A percentile compares a stretch with the other conserved stretches of the same genome.
These are phyloP conservation scores for Polydrusus pterygomalis DNA, from an alignment of 2,888 invertebrate species.

Conservation along the genomic window DNA sequence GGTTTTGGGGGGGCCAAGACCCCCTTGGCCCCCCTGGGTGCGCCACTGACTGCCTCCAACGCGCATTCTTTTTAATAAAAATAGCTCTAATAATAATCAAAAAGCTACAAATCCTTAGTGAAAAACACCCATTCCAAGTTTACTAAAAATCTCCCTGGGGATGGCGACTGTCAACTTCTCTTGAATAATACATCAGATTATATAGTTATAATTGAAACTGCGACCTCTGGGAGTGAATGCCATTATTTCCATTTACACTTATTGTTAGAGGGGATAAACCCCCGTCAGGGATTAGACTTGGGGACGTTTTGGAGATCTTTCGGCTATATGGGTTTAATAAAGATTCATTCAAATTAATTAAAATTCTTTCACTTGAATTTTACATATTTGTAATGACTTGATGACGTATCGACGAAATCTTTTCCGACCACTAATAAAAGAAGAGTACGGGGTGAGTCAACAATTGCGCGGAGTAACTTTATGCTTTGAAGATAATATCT, in stretches of 20 bases:
- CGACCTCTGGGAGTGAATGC: slow-evolving; percentile 53
- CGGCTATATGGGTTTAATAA: slow-evolving; percentile 41
- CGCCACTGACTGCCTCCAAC: too few relatives aligned
- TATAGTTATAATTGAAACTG: slow-evolving; percentile 58
- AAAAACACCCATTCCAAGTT: slow-evolving; percentile 25
- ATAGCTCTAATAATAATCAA: background rate
- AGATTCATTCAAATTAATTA: slow-evolving; percentile 45
- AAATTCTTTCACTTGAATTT: background rate
- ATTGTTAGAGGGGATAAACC: slow-evolving; percentile 42
- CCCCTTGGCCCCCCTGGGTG: too few relatives aligned
- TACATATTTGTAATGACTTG: background rate
- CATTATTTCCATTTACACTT: slow-evolving; percentile 56
- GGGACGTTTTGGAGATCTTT: slow-evolving; percentile 45
- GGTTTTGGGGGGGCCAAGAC: too few relatives aligned
- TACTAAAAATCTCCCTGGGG: slow-evolving; percentile 50
- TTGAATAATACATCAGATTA: slow-evolving; percentile 66
- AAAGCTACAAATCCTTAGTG: background rate
- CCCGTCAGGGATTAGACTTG: slow-evolving; percentile 45
- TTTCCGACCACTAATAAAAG: too few relatives aligned
- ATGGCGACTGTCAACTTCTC: slow-evolving; percentile 55
- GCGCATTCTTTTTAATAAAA: background rate
- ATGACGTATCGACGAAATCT: too few relatives aligned
- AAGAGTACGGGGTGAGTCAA: too few relatives aligned
- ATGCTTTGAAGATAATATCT: too few relatives aligned
- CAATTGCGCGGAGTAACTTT: too few relatives aligned